Evolutionary conservation across 1,140 invertebrate genomes (phyloP).

Genomic region (Cyphomyrmex costatus): DNA sequence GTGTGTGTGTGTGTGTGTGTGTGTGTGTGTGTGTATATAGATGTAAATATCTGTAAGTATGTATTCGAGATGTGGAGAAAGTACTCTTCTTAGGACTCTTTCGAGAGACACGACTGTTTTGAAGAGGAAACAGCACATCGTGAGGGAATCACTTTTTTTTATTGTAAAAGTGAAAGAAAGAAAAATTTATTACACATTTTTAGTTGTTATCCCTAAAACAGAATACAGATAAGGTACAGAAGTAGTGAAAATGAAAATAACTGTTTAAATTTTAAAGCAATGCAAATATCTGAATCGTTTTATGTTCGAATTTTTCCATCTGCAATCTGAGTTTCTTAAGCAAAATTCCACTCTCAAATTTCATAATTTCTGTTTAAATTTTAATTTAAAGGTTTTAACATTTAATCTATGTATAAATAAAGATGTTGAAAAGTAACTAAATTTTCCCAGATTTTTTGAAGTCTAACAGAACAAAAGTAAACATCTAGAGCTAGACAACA

Average conservation of each 20-base stretch:
- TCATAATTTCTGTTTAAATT: too few species aligned
- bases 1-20: too few species aligned
- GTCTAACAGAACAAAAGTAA: too few species aligned
- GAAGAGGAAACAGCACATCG: background rate
- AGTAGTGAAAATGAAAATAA: background rate
- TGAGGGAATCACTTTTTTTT: conserved; percentile 19
- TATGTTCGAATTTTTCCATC: background rate
- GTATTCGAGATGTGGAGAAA: conserved; percentile 78
- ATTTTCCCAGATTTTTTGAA: too few species aligned
- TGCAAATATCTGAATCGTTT: background rate
- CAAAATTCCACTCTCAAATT: too few species aligned
- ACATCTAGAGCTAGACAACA: too few species aligned
- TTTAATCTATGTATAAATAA: too few species aligned
- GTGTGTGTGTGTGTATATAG: too few species aligned
- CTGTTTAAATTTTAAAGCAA: background rate
- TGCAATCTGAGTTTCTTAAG: too few species aligned
- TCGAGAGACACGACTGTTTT: conserved; percentile 4
- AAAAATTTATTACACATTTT: background rate
- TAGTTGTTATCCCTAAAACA: background rate
- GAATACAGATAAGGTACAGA: background rate
- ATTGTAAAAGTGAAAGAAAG: conserved; percentile 41
- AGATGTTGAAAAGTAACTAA: too few species aligned
- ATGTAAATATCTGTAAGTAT: background rate
- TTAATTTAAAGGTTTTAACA: too few species aligned
- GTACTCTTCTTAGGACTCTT: conserved; percentile 69